Base-by-base conservation (phyloP, 2,888 invertebrate genomes). In the Plagiodera versicolora region DNA sequence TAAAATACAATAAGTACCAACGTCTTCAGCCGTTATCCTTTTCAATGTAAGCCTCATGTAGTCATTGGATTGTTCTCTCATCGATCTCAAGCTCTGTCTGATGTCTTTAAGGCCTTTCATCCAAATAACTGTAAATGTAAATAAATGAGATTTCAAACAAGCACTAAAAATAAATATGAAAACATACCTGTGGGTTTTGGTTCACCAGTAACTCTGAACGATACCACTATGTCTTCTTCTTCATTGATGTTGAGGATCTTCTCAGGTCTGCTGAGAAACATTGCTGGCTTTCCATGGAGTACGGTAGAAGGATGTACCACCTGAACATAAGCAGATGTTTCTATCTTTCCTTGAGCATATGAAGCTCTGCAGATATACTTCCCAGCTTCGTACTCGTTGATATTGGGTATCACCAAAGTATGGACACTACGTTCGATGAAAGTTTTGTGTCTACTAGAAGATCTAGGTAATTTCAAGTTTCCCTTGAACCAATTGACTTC, bases 71-170 rank as follows among this genome's bases (percentile, higher is more conserved):
- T 87, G 88, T 81, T 94, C 92, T 80, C 92, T 91, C 76, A 90
- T 87, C 8, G 92, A 90, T 49, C 94, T 84, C 68, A 89, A 87
- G 70, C 89, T 90, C 75, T 89, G 89, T 1, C 92, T 92, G 57
- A 97, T 90, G 75, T 96, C 95, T 56, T 88, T 86, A 44, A 91
- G 86, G 58, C 95, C 95, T 81, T 95, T 95, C 89, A 92, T 89
- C 87, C 95, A 92, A 28, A 88, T 86, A 63, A 96, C 96, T 95
- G 80, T 9, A 81, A 79, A 60, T 2, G 11, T n/a, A n/a, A 32
- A 28, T 47, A 8, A 45, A 46, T n/a, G 2, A n/a, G n/a, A 10
- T 32, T 10, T 6, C 2, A 10, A 32, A 32, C 32, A 32, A 32
- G 6, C 2, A 32, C 1, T n/a, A 11, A 32, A 2, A 11, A 32